Evolutionary conservation across 2,888 invertebrate species (phyloP).

Genomic region (Dioctria linearis): DNA sequence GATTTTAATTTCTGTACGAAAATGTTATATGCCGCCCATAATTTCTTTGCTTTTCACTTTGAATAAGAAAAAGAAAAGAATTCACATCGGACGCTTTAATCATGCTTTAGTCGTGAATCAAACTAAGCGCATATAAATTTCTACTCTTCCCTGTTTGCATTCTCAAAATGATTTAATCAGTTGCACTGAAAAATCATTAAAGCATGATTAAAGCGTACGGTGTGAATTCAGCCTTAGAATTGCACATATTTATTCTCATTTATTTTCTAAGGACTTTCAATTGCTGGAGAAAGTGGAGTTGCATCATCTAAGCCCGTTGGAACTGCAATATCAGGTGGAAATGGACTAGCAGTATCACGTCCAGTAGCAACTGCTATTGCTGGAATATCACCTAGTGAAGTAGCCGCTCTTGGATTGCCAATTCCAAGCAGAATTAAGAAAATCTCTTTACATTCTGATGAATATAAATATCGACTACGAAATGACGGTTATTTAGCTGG

Average conservation of each 20-base stretch:
- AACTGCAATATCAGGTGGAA: slow-evolving; percentile 80
- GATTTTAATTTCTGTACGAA: too few species aligned
- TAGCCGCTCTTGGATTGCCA: slow-evolving; percentile 68
- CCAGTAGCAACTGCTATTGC: slow-evolving; percentile 84
- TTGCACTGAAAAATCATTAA: too few species aligned
- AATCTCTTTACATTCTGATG: background rate
- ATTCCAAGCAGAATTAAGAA: slow-evolving; percentile 62
- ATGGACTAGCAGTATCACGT: slow-evolving; percentile 79
- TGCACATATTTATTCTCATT: background rate
- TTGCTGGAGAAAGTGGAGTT: slow-evolving; percentile 78
- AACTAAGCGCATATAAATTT: background rate
- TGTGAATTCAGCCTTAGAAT: too few species aligned
- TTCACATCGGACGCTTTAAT: too few species aligned
- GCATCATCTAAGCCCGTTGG: slow-evolving; percentile 82
- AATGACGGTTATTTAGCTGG: slow-evolving; percentile 54
- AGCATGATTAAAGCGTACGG: slow-evolving; percentile 6
- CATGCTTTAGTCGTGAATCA: too few species aligned
- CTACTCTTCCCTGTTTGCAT: too few species aligned
- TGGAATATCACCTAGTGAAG: slow-evolving; percentile 73
- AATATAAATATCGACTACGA: slow-evolving; percentile 45
- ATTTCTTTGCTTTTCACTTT: too few species aligned
- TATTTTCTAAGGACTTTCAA: slow-evolving; percentile 74
- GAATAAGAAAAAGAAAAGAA: too few species aligned
- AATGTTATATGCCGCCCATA: too few species aligned
- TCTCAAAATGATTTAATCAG: background rate